A percentile compares a stretch with the other conserved stretches of the same genome.
These are phyloP conservation scores for Lophura nycthemera DNA, from an alignment of 2,113 vertebrate species.

Conservation along the genomic window DNA sequence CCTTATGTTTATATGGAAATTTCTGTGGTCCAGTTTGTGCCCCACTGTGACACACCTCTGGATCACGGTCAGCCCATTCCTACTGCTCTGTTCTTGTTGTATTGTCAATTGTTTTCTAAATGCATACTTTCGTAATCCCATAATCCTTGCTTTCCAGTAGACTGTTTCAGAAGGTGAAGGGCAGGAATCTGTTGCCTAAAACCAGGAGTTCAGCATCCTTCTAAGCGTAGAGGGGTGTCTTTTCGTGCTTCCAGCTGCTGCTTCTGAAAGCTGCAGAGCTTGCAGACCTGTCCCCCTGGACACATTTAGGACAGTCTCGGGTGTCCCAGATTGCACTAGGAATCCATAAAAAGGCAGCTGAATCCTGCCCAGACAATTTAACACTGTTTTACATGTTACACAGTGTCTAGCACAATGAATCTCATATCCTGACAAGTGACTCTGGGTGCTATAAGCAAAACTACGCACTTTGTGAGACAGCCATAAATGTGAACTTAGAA, in stretches of 20 bases:
- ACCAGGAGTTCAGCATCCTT: not conserved
- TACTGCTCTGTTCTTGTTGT: not conserved
- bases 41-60: too few species aligned
- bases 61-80: not conserved
- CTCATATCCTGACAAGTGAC: slow-evolving; percentile 5
- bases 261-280: not conserved
- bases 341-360: slow-evolving; percentile 26
- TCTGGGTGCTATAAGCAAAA: not conserved
- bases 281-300: not conserved
- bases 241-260: not conserved
- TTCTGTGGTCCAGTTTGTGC: too few species aligned
- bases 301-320: not conserved
- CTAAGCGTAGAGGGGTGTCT: not conserved
- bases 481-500: not conserved
- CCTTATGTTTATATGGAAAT: too few species aligned
- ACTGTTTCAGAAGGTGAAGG: not conserved
- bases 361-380: slow-evolving; percentile 16
- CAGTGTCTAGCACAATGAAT: slow-evolving; percentile 15
- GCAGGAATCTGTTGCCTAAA: not conserved
- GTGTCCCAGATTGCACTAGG: not conserved
- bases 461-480: not conserved
- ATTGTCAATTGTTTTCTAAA: not conserved
- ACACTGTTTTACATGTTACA: not conserved
- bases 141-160: not conserved
- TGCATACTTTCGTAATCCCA: not conserved